Base-by-base conservation (phyloP, 2,888 invertebrate genomes). In the Phaedon cochleariae region DNA sequence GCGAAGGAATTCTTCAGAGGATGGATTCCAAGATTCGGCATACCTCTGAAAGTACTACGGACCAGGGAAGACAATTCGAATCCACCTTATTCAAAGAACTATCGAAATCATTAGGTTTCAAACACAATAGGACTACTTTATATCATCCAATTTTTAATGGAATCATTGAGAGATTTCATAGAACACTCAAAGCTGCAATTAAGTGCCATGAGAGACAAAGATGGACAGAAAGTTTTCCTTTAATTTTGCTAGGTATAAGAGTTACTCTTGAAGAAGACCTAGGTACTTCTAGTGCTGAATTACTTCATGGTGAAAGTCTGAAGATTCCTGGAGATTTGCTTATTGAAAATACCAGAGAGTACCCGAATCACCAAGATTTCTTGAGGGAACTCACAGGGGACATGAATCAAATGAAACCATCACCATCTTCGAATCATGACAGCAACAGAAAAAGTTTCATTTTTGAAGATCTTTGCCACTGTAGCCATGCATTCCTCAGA, bases 21-120 rank as follows among this genome's bases (percentile, higher is more conserved):
- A 12, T 85, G 84, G 85, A 77, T 85, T 1, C 59, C 83, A 0
- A 68, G 83, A 12, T 84, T 78, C 58, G 84, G 84, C 0, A 74
- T 78, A 10, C 84, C 83, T 2, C 20, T 26, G 0, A 59, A 26
- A 2, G 68, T 80, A 55, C 34, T 34, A 55, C 55, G 9, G 10
- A 79, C 80, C 0, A 78, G 74, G 12, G 78, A 46, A 48, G 73
- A 10, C 80, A 80, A 59, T 80, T 80, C 55, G 77, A 77, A 46
- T 72, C 75, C 0, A 22, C 51, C 0, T 60, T 80, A 5, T 79
- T 77, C 60, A 45, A 45, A 18, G 68, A 64, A 5, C 68, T 75
- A 12, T 61, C 68, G 4, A 69, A 69, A 5, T 37, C 73, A 5
- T 22, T 74, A 0, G 77, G 78, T 5, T 64, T 71, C 21, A n/a